Evolutionary conservation across 2,888 invertebrate genomes (phyloP).

Genomic region (Seira musarum): DNA sequence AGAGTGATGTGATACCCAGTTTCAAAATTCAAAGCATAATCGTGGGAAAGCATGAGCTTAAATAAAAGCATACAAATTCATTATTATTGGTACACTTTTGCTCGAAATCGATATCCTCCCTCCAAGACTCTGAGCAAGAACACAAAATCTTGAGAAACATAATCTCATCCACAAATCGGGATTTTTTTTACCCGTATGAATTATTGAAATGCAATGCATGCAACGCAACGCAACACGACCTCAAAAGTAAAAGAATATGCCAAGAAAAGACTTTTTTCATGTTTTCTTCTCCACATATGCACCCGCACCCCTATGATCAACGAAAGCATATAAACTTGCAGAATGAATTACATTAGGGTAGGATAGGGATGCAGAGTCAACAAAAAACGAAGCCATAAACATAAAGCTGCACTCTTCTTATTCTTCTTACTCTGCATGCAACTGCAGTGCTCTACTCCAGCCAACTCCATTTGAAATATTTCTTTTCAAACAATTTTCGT

Average conservation of each 20-base stretch:
- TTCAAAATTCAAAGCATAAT: not conserved
- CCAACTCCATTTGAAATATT: not conserved
- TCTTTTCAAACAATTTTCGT: not conserved
- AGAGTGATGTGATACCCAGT: not conserved
- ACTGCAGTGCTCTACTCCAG: not conserved
- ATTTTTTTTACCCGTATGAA: constrained; percentile 12
- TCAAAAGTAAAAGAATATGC: constrained; percentile 11
- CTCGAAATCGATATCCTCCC: not conserved
- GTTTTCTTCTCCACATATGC: not conserved
- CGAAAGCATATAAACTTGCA: not conserved
- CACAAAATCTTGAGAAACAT: not conserved
- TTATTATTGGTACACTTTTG: not conserved
- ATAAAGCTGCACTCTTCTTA: not conserved
- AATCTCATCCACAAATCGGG: not conserved
- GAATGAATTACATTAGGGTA: constrained; percentile 57
- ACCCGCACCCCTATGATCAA: too few species aligned
- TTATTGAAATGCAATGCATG: constrained; percentile 14
- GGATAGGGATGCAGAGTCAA: constrained; percentile 39
- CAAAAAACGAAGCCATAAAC: not conserved
- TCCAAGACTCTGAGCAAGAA: not conserved
- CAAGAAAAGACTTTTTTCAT: constrained; percentile 28
- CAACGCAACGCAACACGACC: not conserved
- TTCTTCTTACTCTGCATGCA: not conserved
- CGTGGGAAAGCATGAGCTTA: constrained; percentile 10
- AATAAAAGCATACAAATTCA: not conserved